phyloP scores from a whole-genome alignment of 2,797 vertebrate species.

The Tokudaia muenninki region DNA sequence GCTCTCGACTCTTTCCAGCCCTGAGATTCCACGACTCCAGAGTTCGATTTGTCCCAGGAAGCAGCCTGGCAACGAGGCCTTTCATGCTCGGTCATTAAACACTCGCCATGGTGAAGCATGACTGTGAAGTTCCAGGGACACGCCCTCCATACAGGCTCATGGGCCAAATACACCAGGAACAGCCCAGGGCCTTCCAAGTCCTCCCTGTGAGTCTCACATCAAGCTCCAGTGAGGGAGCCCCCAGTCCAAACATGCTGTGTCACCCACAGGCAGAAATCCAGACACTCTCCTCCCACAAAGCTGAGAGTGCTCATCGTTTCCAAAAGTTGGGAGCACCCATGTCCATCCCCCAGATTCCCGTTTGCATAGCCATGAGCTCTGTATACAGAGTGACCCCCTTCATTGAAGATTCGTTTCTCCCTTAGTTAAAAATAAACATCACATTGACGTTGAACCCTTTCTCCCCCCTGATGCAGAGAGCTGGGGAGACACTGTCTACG shows the following conservation, averaged over 20 bases:
- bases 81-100: conserved; percentile 33
- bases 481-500: neutral
- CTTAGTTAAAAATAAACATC: neutral
- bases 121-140: conserved; percentile 60
- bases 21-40: neutral
- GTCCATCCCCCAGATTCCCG: neutral
- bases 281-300: neutral
- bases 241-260: neutral
- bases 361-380: neutral
- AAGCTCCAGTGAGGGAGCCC: neutral
- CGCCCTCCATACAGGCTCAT: conserved; percentile 31
- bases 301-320: neutral
- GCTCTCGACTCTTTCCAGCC: neutral
- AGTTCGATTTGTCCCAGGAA: neutral
- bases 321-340: neutral
- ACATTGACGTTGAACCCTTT: neutral
- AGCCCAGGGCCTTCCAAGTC: neutral
- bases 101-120: neutral
- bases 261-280: conserved; percentile 23
- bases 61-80: neutral
- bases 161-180: neutral
- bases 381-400: neutral
- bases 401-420: neutral
- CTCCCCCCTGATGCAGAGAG: neutral
- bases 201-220: neutral